phyloP scores from a whole-genome alignment of 2,797 vertebrate genomes.

The Malacoraja senta region DNA sequence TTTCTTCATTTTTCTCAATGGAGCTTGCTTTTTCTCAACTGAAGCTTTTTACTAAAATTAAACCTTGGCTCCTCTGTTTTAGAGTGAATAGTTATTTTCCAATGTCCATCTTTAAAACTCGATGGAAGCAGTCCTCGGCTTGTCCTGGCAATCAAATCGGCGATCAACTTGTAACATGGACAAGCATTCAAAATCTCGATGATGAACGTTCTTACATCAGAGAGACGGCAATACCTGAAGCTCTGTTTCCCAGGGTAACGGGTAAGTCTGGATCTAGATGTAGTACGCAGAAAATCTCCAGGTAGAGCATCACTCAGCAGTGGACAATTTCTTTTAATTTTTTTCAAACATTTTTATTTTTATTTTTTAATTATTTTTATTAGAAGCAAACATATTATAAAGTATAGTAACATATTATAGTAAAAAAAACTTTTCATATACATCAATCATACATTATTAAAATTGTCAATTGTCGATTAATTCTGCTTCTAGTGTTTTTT shows the following conservation, averaged over 20 bases:
- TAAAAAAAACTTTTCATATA: no score
- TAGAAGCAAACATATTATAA: no score
- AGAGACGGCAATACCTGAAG: not conserved
- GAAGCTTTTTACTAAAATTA: not conserved
- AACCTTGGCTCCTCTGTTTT: not conserved
- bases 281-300: no score
- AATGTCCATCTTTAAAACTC: not conserved
- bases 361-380: no score
- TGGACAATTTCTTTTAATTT: no score
- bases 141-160: not conserved
- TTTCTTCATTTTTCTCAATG: not conserved
- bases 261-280: not conserved
- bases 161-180: not conserved
- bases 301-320: no score
- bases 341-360: no score
- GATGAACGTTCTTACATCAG: no score
- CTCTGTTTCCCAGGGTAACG: not conserved
- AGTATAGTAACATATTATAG: no score
- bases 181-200: not conserved
- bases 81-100: not conserved
- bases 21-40: not conserved
- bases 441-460: no score
- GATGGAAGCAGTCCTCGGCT: not conserved
- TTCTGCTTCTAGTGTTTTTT: no score
- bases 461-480: no score